These are phyloP conservation scores for Lucifuga dentata DNA, from an alignment of 2,113 vertebrate species.

Conservation along the genomic window DNA sequence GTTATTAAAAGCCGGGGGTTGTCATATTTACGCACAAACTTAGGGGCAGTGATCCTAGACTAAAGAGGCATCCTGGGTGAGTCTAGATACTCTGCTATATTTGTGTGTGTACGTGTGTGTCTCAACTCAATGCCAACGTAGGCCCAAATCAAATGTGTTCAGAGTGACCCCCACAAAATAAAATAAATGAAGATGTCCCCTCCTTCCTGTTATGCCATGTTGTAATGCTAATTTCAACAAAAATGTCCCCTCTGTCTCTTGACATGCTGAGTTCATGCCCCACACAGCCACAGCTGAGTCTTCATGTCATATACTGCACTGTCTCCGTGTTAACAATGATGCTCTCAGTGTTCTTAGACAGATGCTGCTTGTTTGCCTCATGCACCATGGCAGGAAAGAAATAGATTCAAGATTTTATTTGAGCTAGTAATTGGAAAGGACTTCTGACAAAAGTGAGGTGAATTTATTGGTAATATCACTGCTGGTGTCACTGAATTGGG, in stretches of 20 bases:
- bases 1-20: slow-evolving; percentile 13
- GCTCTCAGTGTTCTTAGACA: slow-evolving; percentile 69
- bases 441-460: too few relatives aligned
- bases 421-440: too few relatives aligned
- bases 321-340: slow-evolving; percentile 63
- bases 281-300: slow-evolving; percentile 69
- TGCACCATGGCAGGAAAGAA: slow-evolving; percentile 43
- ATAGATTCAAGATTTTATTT: slow-evolving; percentile 11
- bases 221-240: slow-evolving; percentile 60
- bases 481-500: too few relatives aligned
- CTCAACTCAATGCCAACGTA: too few relatives aligned
- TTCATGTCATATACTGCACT: slow-evolving; percentile 49
- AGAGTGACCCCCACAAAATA: slow-evolving; percentile 38
- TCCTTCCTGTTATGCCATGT: slow-evolving; percentile 43
- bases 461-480: too few relatives aligned
- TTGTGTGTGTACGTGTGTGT: slow-evolving; percentile 25
- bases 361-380: slow-evolving; percentile 74
- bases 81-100: slow-evolving; percentile 46
- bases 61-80: slow-evolving; percentile 31
- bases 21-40: slow-evolving; percentile 3
- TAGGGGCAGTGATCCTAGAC: slow-evolving; percentile 39
- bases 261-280: slow-evolving; percentile 70
- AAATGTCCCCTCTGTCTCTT: slow-evolving; percentile 67
- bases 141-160: slow-evolving; percentile 13
- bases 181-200: slow-evolving; percentile 21